Evolutionary conservation across 2,113 vertebrate genomes (phyloP), one percentile per base, ranked within the genome.

Genomic region (Megatriorchis doriae): DNA sequence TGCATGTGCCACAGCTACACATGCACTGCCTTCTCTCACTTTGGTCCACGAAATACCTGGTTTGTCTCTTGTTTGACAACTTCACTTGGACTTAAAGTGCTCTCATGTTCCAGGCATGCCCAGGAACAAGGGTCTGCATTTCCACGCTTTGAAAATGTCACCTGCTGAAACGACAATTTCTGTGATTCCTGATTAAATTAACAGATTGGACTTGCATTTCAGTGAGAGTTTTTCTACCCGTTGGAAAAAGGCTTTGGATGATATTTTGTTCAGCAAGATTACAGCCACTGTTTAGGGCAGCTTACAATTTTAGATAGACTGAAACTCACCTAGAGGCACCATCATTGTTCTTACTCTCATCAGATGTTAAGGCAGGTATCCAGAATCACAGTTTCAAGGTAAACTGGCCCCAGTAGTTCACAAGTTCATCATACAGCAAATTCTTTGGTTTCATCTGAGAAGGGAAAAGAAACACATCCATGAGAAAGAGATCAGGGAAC

Each of bases 91-190:
- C 26, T 63, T 18, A 42, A 29, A 26, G 32, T 18, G 13, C 8
- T 55, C 27, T 83, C 19, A 4, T 20, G 26, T 31, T 83, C 43
- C 68, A 56, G 22, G 12, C 23, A 22, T 0, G 1, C 8, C 29
- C 2, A 2, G 11, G 3, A 81, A 22, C 27, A 25, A 3, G 0
- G 3, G 5, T 38, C 43, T 79, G 7, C 1, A 0, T 56, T 75
- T 63, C 47, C 42, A 61, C 31, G 20, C 20, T 55, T 42, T 18
- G 38, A 66, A 84, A 66, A 65, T 1, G 0, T 1, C 45, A 29
- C 11, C 45, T 66, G 47, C 52, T 13, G 5, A 89, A 81, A 78
- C 0, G 0, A 72, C 1, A 10, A 4, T 25, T 58, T 59, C 29
- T 42, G 1, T 31, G 34, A 58, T 63, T 91, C 29, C 38, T 55